A percentile compares a stretch with the other conserved stretches of the same genome.
Conservation (phyloP, 30 jellyfish, hydroid and myxozoan species). For the Nemopilema nomurai region DNA sequence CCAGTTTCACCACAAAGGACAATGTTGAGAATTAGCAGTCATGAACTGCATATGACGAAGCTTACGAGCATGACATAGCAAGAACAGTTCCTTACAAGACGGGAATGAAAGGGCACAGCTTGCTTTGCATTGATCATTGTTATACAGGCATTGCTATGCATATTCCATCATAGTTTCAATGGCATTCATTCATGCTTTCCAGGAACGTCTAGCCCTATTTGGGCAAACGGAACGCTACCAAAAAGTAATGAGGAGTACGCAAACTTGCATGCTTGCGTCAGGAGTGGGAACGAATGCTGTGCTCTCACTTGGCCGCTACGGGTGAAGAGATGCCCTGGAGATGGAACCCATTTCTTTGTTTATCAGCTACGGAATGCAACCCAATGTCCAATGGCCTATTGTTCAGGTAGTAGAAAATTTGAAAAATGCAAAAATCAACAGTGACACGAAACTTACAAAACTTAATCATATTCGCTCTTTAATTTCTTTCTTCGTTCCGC, state of each 20-base stretch:
- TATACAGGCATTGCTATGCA: not conserved
- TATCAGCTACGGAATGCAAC: slow-evolving; percentile 42
- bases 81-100: no score
- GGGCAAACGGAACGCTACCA: slow-evolving; percentile 74
- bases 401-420: no score
- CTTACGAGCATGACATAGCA: no score
- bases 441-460: no score
- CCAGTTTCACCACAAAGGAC: no score
- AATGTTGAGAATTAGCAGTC: no score
- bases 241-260: slow-evolving; percentile 13
- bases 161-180: not conserved
- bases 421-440: no score
- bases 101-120: no score
- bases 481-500: no score
- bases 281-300: slow-evolving; percentile 19
- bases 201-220: slow-evolving; percentile 64
- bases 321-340: slow-evolving; percentile 52
- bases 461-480: no score
- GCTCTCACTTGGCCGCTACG: slow-evolving; percentile 5
- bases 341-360: slow-evolving; percentile 33
- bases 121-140: not conserved
- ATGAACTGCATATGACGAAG: no score
- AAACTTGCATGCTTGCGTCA: slow-evolving; percentile 43
- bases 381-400: slow-evolving; percentile 68
- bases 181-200: not conserved